Base-by-base conservation (phyloP, 2,888 invertebrate species). In the Limnephilus auricula region DNA sequence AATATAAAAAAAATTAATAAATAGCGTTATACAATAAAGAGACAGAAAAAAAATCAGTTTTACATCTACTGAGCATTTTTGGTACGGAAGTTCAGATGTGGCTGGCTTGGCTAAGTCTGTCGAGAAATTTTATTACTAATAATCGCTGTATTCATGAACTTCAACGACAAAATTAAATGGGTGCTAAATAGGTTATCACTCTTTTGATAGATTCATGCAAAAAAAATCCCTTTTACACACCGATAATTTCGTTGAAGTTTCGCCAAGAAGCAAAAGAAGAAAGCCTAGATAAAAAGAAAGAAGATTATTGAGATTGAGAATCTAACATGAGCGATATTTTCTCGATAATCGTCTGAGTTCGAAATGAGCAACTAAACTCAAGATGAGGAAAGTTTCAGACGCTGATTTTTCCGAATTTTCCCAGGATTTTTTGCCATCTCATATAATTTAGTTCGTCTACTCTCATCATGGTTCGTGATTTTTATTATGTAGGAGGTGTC, bases 351-450 rank as follows among this genome's bases (percentile, higher is more conserved):
- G 80, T 13, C 79, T 25, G 32, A 82, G 82, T 89, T 89, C 32
- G 50, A 65, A 82, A 89, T 89, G 89, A 89, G 89, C 79, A 89
- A 82, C 82, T 82, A 79, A 34, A 82, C 45, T 80, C 31, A 31
- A 82, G 50, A 89, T 89, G 89, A 89, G 89, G 82, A 89, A 89
- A 89, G 82, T 89, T 89, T 89, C 45, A 15, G n/a, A 65, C 31
- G 32, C 86, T 32, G 30, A 30, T 86, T 65, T 86, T 65, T 31
- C 40, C 84, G n/a, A 82, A 82, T 34, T 18, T 65, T 65, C 25
- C 32, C 80, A 80, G 32, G 15, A 32, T 80, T 80, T 80, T 65
- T 65, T 80, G 31, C 80, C 31, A 25, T 32, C 80, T 80, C 80
- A 80, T 31, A 15, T 80, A 80, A 32, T 32, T 30, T 32, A 30